Conservation (phyloP, 2,113 vertebrate species). For the Mirza zaza region DNA sequence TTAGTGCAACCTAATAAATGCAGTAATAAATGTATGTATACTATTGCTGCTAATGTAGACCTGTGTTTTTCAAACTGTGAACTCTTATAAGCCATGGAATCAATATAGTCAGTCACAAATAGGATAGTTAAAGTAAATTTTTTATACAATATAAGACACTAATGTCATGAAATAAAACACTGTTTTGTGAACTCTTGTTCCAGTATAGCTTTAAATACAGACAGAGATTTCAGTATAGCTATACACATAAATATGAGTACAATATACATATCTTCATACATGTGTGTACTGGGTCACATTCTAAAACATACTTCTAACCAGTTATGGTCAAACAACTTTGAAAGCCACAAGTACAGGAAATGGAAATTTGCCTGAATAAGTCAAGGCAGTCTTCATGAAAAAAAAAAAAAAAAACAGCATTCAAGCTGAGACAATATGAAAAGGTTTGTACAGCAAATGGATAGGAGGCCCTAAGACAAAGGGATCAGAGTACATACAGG, state of each 20-base stretch:
- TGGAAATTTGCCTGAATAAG: not conserved
- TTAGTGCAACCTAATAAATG: not conserved
- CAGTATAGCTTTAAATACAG: not conserved
- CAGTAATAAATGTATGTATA: not conserved
- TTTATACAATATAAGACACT: not conserved
- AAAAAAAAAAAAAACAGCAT: not conserved
- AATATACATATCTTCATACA: not conserved
- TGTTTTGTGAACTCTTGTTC: not conserved
- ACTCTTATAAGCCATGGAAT: not conserved
- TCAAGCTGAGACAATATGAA: not conserved
- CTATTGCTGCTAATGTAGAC: not conserved
- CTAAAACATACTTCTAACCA: not conserved
- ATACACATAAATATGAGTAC: not conserved
- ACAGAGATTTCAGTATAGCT: not conserved
- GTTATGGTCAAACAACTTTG: not conserved
- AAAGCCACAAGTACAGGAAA: not conserved
- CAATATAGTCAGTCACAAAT: not conserved
- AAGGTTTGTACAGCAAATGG: not conserved
- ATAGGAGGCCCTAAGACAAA: not conserved
- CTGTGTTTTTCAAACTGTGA: not conserved
- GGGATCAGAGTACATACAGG: not conserved
- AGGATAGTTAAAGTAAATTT: not conserved
- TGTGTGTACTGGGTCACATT: not conserved
- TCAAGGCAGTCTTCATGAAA: not conserved
- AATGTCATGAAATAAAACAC: not conserved